Evolutionary conservation across 2,113 vertebrate species (phyloP).

Genomic region (Poecilia latipinna): DNA sequence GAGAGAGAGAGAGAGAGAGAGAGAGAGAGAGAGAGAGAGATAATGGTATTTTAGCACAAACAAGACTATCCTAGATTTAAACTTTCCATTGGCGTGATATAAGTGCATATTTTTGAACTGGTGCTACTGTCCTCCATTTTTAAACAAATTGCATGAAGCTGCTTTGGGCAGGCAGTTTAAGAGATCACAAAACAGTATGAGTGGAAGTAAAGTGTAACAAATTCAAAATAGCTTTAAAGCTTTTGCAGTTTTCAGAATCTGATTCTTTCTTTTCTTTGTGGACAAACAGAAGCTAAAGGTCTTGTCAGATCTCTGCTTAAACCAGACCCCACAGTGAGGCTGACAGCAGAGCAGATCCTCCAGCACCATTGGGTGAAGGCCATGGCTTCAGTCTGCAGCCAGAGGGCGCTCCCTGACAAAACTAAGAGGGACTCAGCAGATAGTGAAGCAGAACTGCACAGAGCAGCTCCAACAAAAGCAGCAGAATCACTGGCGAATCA

Average conservation of each 20-base stretch:
- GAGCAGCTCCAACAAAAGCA: constrained; percentile 14
- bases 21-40: background rate
- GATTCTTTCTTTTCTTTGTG: constrained; percentile 10
- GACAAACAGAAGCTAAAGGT: constrained; percentile 83
- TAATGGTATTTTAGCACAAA: background rate
- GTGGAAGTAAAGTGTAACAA: background rate
- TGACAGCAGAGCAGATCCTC: constrained; percentile 87
- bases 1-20: too few species aligned
- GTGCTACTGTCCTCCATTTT: background rate
- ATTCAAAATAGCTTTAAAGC: background rate
- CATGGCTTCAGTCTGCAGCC: constrained; percentile 75
- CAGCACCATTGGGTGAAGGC: constrained; percentile 89
- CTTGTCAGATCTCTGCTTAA: constrained; percentile 89
- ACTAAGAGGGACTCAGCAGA: constrained; percentile 4
- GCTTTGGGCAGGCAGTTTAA: background rate
- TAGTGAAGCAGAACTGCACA: constrained; percentile 26
- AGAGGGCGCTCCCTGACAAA: constrained; percentile 70
- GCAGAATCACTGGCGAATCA: constrained; percentile 23
- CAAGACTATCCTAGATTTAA: background rate
- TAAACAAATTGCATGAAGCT: background rate
- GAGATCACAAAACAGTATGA: too few species aligned
- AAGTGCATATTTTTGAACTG: background rate
- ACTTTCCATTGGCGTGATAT: background rate
- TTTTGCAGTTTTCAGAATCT: background rate
- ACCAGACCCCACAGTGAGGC: constrained; percentile 85